Percentiles rank a stretch among this genome's conserved stretches.
phyloP scores from a whole-genome alignment of 2,888 invertebrate species.

The Schizaphis graminum region DNA sequence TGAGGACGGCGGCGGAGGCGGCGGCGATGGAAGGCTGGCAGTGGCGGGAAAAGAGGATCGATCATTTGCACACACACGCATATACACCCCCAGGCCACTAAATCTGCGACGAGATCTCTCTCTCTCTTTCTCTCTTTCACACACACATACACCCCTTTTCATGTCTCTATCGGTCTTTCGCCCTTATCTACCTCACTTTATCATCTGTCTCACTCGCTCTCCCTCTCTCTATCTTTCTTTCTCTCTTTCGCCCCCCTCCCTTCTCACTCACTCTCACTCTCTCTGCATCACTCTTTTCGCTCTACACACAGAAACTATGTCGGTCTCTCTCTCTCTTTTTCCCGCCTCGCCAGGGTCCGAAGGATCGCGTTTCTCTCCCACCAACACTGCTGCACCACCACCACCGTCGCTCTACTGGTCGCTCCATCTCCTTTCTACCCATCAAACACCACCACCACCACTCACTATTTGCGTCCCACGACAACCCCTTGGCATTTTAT shows the following conservation, averaged over 20 bases:
- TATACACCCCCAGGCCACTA: constrained; percentile 50
- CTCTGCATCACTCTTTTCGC: neutral
- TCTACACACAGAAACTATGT: neutral
- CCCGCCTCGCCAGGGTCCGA: constrained; percentile 30
- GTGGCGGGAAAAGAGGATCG: constrained; percentile 58
- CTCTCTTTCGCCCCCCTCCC: neutral
- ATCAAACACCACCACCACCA: neutral
- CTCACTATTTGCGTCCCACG: neutral
- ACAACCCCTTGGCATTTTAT: constrained; percentile 49
- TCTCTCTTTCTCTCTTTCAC: neutral
- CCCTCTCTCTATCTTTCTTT: too few relatives aligned
- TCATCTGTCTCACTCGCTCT: neutral
- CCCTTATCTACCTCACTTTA: neutral
- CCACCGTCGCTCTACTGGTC: neutral
- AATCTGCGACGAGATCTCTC: constrained; percentile 48
- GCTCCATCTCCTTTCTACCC: neutral
- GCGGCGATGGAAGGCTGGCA: neutral
- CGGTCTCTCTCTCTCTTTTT: neutral
- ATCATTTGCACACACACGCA: constrained; percentile 64
- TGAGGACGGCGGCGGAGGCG: constrained; percentile 14
- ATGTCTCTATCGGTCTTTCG: neutral
- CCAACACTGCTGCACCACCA: neutral
- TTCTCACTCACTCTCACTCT: neutral
- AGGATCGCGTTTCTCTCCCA: constrained; percentile 42
- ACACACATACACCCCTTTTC: neutral